Evolutionary conservation across 2,888 invertebrate species (phyloP).

Genomic region (Nasonia oneida): DNA sequence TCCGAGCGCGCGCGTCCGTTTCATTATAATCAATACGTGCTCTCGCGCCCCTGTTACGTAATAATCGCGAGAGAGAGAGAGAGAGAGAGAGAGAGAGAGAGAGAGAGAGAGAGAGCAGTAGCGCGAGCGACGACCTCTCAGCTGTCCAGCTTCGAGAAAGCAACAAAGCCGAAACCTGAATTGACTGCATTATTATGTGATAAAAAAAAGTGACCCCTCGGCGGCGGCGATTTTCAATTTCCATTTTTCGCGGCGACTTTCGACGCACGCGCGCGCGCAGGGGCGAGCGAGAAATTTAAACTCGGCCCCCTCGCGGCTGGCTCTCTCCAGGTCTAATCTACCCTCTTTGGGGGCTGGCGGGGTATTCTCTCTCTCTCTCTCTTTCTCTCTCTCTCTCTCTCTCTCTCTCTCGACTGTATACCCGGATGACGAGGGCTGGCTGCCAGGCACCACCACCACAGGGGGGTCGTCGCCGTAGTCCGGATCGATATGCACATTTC

Average conservation of each 20-base stretch:
- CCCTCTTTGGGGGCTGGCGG: background rate
- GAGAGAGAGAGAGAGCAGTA: background rate
- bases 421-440: slow-evolving; percentile 20
- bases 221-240: background rate
- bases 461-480: slow-evolving; percentile 12
- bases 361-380: background rate
- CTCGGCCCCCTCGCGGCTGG: background rate
- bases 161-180: background rate
- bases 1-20: background rate
- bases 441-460: background rate
- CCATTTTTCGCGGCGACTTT: background rate
- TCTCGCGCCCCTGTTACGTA: background rate
- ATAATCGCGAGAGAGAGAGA: background rate
- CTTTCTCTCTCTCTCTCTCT: background rate
- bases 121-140: slow-evolving; percentile 22
- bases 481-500: slow-evolving; percentile 49
- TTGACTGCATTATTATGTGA: too few species aligned
- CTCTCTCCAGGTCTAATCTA: slow-evolving; percentile 5
- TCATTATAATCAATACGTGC: slow-evolving; percentile 42
- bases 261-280: background rate
- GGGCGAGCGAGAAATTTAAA: background rate
- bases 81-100: too few species aligned
- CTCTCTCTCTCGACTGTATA: background rate
- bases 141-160: background rate
- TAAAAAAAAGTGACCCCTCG: background rate